Conservation (phyloP, 2,113 vertebrate genomes). For the Callithrix jacchus region DNA sequence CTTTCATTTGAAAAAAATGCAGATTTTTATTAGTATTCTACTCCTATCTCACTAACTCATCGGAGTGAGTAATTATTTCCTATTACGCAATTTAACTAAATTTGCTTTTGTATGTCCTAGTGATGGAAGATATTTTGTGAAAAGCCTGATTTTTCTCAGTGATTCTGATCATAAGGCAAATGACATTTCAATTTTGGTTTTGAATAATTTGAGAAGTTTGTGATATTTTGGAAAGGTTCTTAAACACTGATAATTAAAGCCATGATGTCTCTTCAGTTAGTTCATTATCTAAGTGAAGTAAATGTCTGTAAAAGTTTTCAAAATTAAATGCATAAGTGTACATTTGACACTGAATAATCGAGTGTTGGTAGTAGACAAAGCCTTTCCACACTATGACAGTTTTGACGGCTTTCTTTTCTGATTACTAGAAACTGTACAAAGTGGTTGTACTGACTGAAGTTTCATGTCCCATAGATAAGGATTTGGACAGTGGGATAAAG, state of each 20-base stretch:
- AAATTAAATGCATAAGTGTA: neutral
- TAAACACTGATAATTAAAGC: slow-evolving; percentile 48
- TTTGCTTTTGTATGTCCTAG: slow-evolving; percentile 33
- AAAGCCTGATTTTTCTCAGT: slow-evolving; percentile 30
- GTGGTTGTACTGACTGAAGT: slow-evolving; percentile 17
- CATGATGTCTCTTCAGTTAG: slow-evolving; percentile 36
- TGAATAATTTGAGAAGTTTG: slow-evolving; percentile 19
- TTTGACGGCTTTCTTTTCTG: slow-evolving; percentile 10
- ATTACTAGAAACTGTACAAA: slow-evolving; percentile 9
- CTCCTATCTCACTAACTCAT: slow-evolving; percentile 15
- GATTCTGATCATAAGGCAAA: slow-evolving; percentile 25
- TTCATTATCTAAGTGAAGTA: slow-evolving; percentile 53
- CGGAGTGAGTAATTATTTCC: slow-evolving; percentile 6
- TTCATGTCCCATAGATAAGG: slow-evolving; percentile 36
- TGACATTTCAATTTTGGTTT: slow-evolving; percentile 45
- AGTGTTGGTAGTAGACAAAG: slow-evolving; percentile 14
- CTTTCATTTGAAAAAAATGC: slow-evolving; percentile 19
- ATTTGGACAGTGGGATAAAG: slow-evolving; percentile 44
- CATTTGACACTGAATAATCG: slow-evolving; percentile 30
- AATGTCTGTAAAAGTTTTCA: slow-evolving; percentile 40
- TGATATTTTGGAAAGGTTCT: slow-evolving; percentile 24
- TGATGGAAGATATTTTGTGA: slow-evolving; percentile 38
- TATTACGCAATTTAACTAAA: slow-evolving; percentile 20
- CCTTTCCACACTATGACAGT: neutral
- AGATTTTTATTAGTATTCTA: neutral